Conservation (phyloP, 2,797 vertebrate species). For the Siniperca undulata region DNA sequence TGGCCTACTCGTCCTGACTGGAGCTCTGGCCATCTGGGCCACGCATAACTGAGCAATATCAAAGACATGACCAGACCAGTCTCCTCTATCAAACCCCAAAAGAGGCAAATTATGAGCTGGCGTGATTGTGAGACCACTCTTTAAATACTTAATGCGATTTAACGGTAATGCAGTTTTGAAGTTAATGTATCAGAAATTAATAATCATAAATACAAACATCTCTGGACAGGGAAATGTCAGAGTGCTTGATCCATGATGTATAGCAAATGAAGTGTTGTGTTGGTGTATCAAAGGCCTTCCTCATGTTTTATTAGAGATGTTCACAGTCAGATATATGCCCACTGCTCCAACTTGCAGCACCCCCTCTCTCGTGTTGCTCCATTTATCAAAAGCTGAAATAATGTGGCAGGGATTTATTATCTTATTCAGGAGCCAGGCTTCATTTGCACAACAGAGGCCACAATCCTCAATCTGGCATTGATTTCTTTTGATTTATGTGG, state of each 20-base stretch:
- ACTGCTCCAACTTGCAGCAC: conserved; percentile 42
- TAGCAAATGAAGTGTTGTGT: conserved; percentile 45
- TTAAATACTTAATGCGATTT: conserved; percentile 38
- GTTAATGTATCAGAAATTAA: conserved; percentile 31
- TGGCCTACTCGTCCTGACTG: conserved; percentile 53
- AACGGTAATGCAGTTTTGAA: conserved; percentile 24
- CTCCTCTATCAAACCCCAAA: conserved; percentile 42
- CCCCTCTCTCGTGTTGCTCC: conserved; percentile 52
- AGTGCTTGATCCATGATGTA: conserved; percentile 44
- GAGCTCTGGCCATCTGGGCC: conserved; percentile 46
- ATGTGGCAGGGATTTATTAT: conserved; percentile 82
- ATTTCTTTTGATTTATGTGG: conserved; percentile 85
- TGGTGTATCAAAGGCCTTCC: conserved; percentile 64
- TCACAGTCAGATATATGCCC: conserved; percentile 69
- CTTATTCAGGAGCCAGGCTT: conserved; percentile 79
- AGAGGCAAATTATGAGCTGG: conserved; percentile 39
- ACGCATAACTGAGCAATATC: conserved; percentile 62
- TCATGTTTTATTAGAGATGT: conserved; percentile 77
- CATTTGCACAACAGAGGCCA: conserved; percentile 86
- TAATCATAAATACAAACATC: conserved; percentile 42
- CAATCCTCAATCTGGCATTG: conserved; percentile 81
- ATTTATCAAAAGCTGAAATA: conserved; percentile 84
- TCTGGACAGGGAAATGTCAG: conserved; percentile 18
- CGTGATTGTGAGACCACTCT: neutral
- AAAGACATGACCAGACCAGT: conserved; percentile 57